phyloP scores from a whole-genome alignment of 2,113 vertebrate species.

The Phrynosoma platyrhinos region DNA sequence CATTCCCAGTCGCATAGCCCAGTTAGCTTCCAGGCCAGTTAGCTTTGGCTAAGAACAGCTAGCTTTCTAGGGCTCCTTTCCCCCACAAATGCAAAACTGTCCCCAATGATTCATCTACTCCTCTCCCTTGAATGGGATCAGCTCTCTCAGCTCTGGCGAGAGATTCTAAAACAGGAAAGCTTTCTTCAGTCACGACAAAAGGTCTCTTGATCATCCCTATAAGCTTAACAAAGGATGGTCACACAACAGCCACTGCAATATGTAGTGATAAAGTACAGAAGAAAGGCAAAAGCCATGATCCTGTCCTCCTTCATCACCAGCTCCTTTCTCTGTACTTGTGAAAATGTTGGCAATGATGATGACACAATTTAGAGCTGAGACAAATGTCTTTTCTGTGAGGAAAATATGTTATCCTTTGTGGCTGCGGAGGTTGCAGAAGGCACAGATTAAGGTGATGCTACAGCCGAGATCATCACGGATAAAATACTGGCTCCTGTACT shows the following conservation, averaged over 20 bases:
- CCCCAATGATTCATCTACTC: not conserved
- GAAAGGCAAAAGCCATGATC: not conserved
- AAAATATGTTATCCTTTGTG: slow-evolving; percentile 48
- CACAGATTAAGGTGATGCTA: slow-evolving; percentile 85
- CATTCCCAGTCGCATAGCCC: not conserved
- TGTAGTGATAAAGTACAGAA: not conserved
- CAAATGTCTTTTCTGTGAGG: slow-evolving; percentile 50
- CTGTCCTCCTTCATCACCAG: not conserved
- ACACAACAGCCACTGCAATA: not conserved
- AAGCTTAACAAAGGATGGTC: not conserved
- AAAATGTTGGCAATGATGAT: not conserved
- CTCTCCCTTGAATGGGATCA: not conserved
- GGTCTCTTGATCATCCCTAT: not conserved
- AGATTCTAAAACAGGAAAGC: not conserved
- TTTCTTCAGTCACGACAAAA: too few relatives aligned
- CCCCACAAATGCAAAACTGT: not conserved
- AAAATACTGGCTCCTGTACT: slow-evolving; percentile 88
- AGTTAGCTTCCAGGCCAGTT: not conserved
- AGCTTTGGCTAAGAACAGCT: not conserved
- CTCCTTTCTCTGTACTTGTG: not conserved
- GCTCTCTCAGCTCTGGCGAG: not conserved
- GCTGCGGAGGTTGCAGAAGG: slow-evolving; percentile 55
- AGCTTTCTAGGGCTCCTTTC: not conserved
- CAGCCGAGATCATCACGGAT: slow-evolving; percentile 88
- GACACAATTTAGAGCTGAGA: slow-evolving; percentile 41